Evolutionary conservation across 2,113 vertebrate genomes (phyloP).

Genomic region (Macrotus californicus): DNA sequence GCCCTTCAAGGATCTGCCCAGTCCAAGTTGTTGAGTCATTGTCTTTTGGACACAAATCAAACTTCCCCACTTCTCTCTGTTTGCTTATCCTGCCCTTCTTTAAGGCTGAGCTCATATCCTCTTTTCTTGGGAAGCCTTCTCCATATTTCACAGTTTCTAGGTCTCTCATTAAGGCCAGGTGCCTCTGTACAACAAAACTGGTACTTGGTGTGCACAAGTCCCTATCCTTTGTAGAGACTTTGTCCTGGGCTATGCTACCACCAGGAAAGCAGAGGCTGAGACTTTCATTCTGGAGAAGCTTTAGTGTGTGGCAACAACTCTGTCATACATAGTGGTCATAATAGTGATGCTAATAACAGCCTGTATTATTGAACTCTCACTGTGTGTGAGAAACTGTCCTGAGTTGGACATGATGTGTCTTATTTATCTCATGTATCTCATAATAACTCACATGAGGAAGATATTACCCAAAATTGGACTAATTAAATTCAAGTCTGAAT

Average conservation of each 20-base stretch:
- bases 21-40: background rate
- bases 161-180: background rate
- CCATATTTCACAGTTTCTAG: background rate
- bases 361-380: background rate
- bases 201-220: accelerated
- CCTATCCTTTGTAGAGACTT: background rate
- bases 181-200: background rate
- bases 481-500: conserved; percentile 38
- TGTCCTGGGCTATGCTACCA: background rate
- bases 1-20: background rate
- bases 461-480: background rate
- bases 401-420: background rate
- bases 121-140: background rate
- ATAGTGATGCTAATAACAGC: background rate
- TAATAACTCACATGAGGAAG: background rate
- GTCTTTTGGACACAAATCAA: background rate
- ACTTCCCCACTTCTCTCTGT: background rate
- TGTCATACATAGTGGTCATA: background rate
- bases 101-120: background rate
- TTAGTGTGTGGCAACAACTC: background rate
- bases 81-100: background rate
- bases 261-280: background rate
- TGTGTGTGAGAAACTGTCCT: background rate
- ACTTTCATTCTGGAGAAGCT: background rate
- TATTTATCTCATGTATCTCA: background rate